Percentiles rank a stretch among this genome's conserved stretches.
Evolutionary conservation across 2,888 invertebrate genomes (phyloP).

Genomic region (Spialia ferax): DNA sequence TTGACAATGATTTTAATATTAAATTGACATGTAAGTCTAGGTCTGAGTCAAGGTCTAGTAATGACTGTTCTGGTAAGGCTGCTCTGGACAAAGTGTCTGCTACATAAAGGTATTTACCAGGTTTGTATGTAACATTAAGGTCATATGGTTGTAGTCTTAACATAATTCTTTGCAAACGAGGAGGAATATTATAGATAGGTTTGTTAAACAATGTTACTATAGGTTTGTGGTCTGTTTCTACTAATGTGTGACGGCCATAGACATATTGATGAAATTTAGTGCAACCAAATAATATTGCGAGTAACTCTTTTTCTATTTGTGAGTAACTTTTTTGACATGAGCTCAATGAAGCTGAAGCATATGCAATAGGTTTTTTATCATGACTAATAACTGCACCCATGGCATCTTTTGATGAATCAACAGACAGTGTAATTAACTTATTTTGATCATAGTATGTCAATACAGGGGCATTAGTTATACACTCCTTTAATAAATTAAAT

Average conservation of each 20-base stretch:
- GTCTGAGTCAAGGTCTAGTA: conserved; percentile 4
- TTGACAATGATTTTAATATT: conserved; percentile 14
- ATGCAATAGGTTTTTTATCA: conserved; percentile 47
- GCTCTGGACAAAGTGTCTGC: conserved; percentile 36
- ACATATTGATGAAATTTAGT: conserved; percentile 46
- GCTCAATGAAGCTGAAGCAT: conserved; percentile 46
- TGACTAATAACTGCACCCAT: conserved; percentile 48
- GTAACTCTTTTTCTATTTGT: conserved; percentile 47
- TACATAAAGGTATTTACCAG: conserved; percentile 33
- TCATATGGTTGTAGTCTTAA: conserved; percentile 32
- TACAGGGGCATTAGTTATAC: conserved; percentile 45
- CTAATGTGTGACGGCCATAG: conserved; percentile 41
- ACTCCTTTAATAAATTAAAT: conserved; percentile 41
- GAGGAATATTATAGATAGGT: conserved; percentile 18
- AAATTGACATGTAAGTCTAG: conserved; percentile 32
- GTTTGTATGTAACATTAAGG: conserved; percentile 32
- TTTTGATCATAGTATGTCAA: conserved; percentile 45
- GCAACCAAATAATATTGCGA: conserved; percentile 43
- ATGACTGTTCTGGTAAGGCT: conserved; percentile 8
- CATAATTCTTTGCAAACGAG: conserved; percentile 39
- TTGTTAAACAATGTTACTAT: conserved; percentile 5
- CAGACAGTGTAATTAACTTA: conserved; percentile 42
- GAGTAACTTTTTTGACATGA: conserved; percentile 28
- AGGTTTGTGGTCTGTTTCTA: conserved; percentile 46
- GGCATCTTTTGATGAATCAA: conserved; percentile 45